Percentiles rank a stretch among this genome's conserved stretches.
Evolutionary conservation across 2,113 vertebrate genomes (phyloP).

Genomic region (Micronycteris hirsuta): DNA sequence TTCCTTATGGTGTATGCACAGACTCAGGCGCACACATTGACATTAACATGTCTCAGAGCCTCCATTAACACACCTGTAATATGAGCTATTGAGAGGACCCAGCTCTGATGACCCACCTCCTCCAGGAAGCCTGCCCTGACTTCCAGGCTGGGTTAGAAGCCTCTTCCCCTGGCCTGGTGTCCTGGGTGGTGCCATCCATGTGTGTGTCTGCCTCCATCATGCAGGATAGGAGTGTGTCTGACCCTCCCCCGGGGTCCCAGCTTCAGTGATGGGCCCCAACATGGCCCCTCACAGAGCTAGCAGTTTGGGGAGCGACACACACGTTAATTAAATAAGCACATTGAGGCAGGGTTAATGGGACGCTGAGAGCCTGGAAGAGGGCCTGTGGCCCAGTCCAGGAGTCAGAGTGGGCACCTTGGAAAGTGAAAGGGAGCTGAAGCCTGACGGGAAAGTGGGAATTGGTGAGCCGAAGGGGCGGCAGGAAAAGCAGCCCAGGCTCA

Average conservation of each 20-base stretch:
- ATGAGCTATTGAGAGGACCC: background rate
- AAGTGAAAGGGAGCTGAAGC: background rate
- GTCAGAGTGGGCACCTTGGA: background rate
- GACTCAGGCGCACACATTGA: background rate
- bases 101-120: background rate
- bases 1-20: background rate
- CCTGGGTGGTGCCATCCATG: background rate
- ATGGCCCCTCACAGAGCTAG: background rate
- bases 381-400: background rate
- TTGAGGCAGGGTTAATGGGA: background rate
- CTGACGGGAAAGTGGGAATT: background rate
- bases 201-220: background rate
- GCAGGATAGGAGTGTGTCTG: background rate
- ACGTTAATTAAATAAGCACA: background rate
- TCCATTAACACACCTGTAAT: background rate
- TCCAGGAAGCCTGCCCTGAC: background rate
- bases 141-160: background rate
- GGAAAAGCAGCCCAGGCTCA: background rate
- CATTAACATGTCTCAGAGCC: background rate
- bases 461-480: background rate
- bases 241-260: background rate
- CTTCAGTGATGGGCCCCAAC: background rate
- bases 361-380: background rate
- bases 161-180: background rate
- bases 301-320: background rate